Percentiles rank a stretch among this genome's conserved stretches.
These are phyloP conservation scores for Drosophila stalkeri DNA, from an alignment of 2,888 invertebrate species.

Conservation along the genomic window DNA sequence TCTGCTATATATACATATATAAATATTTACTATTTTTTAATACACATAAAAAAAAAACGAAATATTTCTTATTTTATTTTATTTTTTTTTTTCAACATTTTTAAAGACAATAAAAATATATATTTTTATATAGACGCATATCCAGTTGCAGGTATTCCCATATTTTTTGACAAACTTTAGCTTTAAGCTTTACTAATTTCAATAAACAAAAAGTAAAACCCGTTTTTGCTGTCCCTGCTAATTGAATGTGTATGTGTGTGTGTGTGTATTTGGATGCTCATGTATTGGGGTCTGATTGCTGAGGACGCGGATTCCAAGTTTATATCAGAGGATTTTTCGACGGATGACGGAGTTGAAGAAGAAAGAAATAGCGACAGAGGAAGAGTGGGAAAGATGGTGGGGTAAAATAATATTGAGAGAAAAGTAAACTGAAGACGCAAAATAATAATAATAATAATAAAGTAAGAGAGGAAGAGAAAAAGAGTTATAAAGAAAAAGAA, in stretches of 20 bases:
- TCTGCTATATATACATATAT: conserved; percentile 16
- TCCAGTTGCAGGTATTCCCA: conserved; percentile 2
- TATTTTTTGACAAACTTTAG: background rate
- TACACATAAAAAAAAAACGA: background rate
- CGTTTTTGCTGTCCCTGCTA: background rate
- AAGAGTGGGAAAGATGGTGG: background rate
- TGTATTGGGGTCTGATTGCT: background rate
- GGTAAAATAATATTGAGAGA: background rate
- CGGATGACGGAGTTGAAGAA: too few species aligned
- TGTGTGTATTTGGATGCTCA: background rate
- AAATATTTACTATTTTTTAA: conserved; percentile 12
- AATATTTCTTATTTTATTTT: too few species aligned
- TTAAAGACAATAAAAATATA: conserved; percentile 2
- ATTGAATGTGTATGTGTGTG: background rate
- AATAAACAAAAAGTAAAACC: conserved; percentile 1
- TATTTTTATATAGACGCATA: background rate
- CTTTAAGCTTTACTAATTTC: background rate
- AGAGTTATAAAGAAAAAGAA: background rate
- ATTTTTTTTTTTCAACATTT: background rate
- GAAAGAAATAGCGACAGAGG: background rate
- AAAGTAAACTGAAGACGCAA: background rate
- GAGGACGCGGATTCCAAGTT: too few species aligned
- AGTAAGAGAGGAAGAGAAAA: background rate
- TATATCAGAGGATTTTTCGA: too few species aligned
- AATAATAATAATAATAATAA: too few species aligned